Base-by-base conservation (phyloP, 2,888 invertebrate genomes). In the Sipunculus nudus region DNA sequence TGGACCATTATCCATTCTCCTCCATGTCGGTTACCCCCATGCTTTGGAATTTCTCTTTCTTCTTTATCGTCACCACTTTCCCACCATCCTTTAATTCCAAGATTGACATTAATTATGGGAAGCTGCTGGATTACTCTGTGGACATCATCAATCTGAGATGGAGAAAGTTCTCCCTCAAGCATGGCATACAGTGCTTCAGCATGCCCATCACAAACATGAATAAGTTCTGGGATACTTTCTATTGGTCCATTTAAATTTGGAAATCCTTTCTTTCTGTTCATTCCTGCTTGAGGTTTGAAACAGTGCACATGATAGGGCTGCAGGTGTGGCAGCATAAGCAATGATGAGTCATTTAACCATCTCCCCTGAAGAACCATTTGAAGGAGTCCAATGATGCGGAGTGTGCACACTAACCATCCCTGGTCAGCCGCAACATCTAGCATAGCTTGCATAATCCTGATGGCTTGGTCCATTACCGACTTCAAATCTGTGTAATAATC, bases 401-500 rank as follows among this genome's bases (percentile, higher is more conserved):
- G 82, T 0, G 93, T 89, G 1, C 92, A 90, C 4, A 89, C 87
- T 6, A 98, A 85, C 94, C 95, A 97, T 48, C 96, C 96, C 72
- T 90, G 88, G 80, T 96, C 93, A 0, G 96, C 93, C 43, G 91
- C 89, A 13, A 94, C 90, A 84, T 98, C 99, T 75, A 98, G 91
- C 93, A 98, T 95, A 23, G 97, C 96, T 92, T 96, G 85, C n/a
- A 64, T 32, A 2, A 99, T 93, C 78, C 99, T 89, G 43, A 97
- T 91, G 21, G 96, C 90, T 84, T 99, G 97, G 85, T 99, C 99
- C 50, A 99, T 87, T 0, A 97, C 95, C 16, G 95, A 94, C 85
- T 99, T 98, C 38, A 94, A 89, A 84, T 99, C 99, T 0, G 98
- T 97, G 56, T 90, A 86, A 82, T 98, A 99, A 85, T 99, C 99